A percentile compares a stretch with the other conserved stretches of the same genome.
Conservation (phyloP, 2,797 vertebrate species). For the Phoxinus dragarum region DNA sequence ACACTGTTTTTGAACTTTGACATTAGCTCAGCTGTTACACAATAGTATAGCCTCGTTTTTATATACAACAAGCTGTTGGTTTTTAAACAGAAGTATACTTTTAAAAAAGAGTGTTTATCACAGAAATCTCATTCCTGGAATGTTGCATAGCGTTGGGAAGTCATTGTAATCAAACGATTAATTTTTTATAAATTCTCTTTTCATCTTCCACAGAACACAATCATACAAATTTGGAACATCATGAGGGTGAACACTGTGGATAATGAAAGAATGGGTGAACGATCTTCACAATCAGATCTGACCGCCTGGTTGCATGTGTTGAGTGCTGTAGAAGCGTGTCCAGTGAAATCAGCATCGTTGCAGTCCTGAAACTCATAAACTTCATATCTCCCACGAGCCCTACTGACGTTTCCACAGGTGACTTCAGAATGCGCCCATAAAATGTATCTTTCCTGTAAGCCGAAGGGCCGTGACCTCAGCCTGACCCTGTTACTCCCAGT, state of each 20-base stretch:
- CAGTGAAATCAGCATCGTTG: neutral
- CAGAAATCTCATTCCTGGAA: too few relatives aligned
- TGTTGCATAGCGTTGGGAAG: neutral
- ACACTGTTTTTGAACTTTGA: neutral
- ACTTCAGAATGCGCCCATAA: slow-evolving; percentile 48
- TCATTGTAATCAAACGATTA: neutral
- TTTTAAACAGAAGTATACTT: neutral
- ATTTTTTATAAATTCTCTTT: neutral
- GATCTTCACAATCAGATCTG: slow-evolving; percentile 2
- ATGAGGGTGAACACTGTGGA: neutral
- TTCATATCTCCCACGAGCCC: slow-evolving; percentile 50
- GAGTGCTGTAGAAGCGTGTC: neutral
- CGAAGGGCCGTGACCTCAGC: slow-evolving; percentile 44
- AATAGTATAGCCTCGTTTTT: neutral
- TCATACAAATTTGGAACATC: neutral
- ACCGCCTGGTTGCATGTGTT: slow-evolving; percentile 4
- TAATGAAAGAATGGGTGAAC: neutral
- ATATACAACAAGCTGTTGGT: neutral
- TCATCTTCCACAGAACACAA: neutral
- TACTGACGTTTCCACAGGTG: slow-evolving; percentile 56
- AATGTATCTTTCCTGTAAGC: slow-evolving; percentile 56
- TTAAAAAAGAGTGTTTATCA: neutral
- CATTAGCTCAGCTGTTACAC: neutral
- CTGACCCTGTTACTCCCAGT: slow-evolving; percentile 28
- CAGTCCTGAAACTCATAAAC: slow-evolving; percentile 22